Evolutionary conservation across 2,113 vertebrate species (phyloP).

Genomic region (Bos taurus): ARS-UCD2.0 NC_037357.1:104772001-104772500

Average conservation of each 20-base stretch:
- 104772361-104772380: not conserved
- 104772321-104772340: constrained; percentile 7
- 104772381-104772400: not conserved
- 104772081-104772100: too few relatives aligned
- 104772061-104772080: too few relatives aligned
- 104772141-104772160: not conserved
- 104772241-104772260: not conserved
- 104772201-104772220: not conserved
- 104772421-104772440: not conserved
- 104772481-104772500: not conserved
- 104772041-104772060: too few relatives aligned
- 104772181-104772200: not conserved
- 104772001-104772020: too few relatives aligned
- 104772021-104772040: too few relatives aligned
- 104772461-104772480: not conserved
- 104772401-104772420: not conserved
- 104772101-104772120: too few relatives aligned
- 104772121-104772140: too few relatives aligned
- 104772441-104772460: not conserved
- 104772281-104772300: not conserved
- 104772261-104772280: not conserved
- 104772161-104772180: not conserved
- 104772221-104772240: not conserved
- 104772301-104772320: not conserved
- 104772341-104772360: not conserved